Evolutionary conservation across 2,888 invertebrate genomes (phyloP), one percentile per base, ranked within the genome.

Genomic region (Tubiluchus corallicola): DNA sequence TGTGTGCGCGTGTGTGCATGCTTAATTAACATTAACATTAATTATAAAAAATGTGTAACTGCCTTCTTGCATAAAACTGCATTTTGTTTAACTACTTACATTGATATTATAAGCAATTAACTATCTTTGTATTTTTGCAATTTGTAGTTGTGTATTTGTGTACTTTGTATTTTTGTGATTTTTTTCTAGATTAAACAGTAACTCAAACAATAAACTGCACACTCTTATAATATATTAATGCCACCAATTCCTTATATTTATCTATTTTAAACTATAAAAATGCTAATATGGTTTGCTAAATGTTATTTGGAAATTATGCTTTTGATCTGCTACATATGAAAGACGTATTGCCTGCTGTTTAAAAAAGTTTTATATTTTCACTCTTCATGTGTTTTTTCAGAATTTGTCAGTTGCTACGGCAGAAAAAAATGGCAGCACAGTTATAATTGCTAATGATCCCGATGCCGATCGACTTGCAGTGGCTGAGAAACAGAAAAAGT

Each of bases 401-500:
- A 71, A 76, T 54, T 66, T 85, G 37, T 76, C 87, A 37, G 74
- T 82, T 50, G 65, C 71, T 58, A 76, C 83, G 9, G 96, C 96
- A 0, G 74, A 82, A 55, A 60, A 68, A 42, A 70, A 73, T 50
- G 71, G 70, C 0, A 76, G 77, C 40, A 69, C 70, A 0, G 67
- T 94, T 3, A 83, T 96, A 52, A 69, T 98, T 41, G 94, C 92
- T 5, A 98, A 96, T 64, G 98, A 98, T 67, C 98, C 98, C 0
- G 98, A 99, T 64, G 96, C 96, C 1, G 98, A 98, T 67, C 73
- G 98, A 45, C 69, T 94, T 51, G 94, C 92, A 0, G 76, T 87
- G 18, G 96, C 94, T 0, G 90, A 92, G 61, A 82, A 77, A 62
- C 71, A 75, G 57, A 57, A 64, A 3, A 66, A 66, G 80, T 81